These are phyloP conservation scores for Trypoxylon attenuatum DNA, from an alignment of 2,888 invertebrate genomes.

Conservation along the genomic window DNA sequence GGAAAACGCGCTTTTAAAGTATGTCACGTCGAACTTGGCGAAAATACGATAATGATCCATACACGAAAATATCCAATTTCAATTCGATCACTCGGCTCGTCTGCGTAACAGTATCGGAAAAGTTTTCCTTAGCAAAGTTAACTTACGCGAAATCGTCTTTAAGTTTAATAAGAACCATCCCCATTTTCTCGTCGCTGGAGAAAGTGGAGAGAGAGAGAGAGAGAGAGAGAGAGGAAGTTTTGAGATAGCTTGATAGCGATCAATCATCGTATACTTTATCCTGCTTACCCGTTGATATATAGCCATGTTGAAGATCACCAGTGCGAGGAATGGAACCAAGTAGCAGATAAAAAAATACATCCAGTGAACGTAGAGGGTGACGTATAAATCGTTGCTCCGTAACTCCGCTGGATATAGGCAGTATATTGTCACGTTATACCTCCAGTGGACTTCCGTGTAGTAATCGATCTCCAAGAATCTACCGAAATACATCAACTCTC, in stretches of 20 bases:
- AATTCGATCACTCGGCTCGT: too few relatives aligned
- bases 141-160: too few relatives aligned
- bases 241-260: too few relatives aligned
- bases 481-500: not conserved
- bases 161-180: too few relatives aligned
- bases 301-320: constrained; percentile 92
- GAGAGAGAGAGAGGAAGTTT: not conserved
- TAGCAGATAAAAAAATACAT: constrained; percentile 96
- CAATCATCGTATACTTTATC: too few relatives aligned
- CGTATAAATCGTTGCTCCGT: constrained; percentile 84
- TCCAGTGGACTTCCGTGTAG: constrained; percentile 70
- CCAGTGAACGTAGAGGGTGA: constrained; percentile 94
- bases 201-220: not conserved
- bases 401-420: constrained; percentile 83
- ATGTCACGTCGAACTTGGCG: too few relatives aligned
- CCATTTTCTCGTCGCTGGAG: too few relatives aligned
- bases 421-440: constrained; percentile 80
- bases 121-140: too few relatives aligned
- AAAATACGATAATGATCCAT: too few relatives aligned
- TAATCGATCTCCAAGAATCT: constrained; percentile 83
- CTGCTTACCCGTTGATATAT: constrained; percentile 91
- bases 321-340: constrained; percentile 90
- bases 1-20: too few relatives aligned
- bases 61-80: too few relatives aligned
- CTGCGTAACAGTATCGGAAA: too few relatives aligned